Evolutionary conservation across 2,888 invertebrate species (phyloP), one percentile per base, ranked within the genome.

Genomic region (Leucozona laternaria): DNA sequence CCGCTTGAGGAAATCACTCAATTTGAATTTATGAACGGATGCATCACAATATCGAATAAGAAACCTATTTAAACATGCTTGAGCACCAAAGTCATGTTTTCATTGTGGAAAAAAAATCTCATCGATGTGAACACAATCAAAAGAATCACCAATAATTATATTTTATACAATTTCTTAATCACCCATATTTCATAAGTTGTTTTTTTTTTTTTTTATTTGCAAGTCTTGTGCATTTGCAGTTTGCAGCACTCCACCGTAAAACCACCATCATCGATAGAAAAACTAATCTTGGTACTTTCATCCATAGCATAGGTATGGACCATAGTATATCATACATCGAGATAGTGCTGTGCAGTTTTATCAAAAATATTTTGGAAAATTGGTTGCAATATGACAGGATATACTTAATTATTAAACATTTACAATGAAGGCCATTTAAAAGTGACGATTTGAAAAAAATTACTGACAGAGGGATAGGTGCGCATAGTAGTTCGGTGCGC

Each of bases 241-340:
- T n/a, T 34, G 11, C 4, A 22, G 68, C 37, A 15, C 22, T 22
- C 34, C 45, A 2, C 8, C 22, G 53, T 62, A 64, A 11, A 50
- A 37, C 25, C 43, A 45, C 10, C 57, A 58, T 53, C 72, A 72
- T 13, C 53, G 17, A 45, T 28, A 28, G 4, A 11, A 70, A 71
- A 20, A 50, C 55, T 76, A 82, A 86, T 82, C 86, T 86, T 82
- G 53, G 78, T 79, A 86, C 86, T 86, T 86, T 86, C 85, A 82
- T 81, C 82, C 81, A 48, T 13, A 22, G 17, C n/a, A 25, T 66
- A 17, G n/a, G 43, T 7, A 7, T 2, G 45, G 17, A 45, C 78
- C 78, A 48, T 7, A 15, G 13, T 34, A n/a, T 66, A 15, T n/a
- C 8, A 68, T 53, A 25, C 11, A 55, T 15, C 8, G 34, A 6